Evolutionary conservation across 2,113 vertebrate species (phyloP).

Genomic region (Variabilichromis moorii): DNA sequence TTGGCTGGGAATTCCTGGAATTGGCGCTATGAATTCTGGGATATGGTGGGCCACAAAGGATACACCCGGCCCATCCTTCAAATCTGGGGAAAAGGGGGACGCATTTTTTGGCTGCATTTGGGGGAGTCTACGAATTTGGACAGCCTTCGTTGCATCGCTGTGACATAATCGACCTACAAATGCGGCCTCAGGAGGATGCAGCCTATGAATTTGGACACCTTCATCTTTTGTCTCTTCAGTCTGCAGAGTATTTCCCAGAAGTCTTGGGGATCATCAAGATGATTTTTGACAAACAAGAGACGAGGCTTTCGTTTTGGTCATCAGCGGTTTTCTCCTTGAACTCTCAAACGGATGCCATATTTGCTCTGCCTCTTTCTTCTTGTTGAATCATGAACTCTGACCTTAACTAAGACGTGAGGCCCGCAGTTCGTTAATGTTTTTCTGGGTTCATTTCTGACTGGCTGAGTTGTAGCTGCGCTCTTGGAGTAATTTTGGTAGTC

Average conservation of each 20-base stretch:
- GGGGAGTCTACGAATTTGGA: not conserved
- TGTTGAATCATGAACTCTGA: not conserved
- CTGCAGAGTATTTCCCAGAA: not conserved
- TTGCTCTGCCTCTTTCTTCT: not conserved
- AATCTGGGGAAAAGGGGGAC: not conserved
- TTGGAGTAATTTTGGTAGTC: not conserved
- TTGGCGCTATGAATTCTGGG: not conserved
- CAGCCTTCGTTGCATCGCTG: rapidly evolving
- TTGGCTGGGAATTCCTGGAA: not conserved
- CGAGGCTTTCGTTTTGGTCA: rapidly evolving
- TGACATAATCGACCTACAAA: rapidly evolving
- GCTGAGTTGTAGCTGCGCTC: rapidly evolving
- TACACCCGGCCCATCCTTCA: rapidly evolving
- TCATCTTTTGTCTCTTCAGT: not conserved
- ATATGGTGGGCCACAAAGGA: not conserved
- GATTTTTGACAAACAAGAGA: not conserved
- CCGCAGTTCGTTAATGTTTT: not conserved
- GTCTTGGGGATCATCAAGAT: not conserved
- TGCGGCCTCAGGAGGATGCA: not conserved
- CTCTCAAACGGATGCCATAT: not conserved
- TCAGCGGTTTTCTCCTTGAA: not conserved
- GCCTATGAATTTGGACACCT: not conserved
- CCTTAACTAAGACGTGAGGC: not conserved
- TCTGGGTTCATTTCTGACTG: not conserved
- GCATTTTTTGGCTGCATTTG: not conserved